Conservation (phyloP, 2,797 vertebrate genomes). For the Darevskia nairensis region DNA sequence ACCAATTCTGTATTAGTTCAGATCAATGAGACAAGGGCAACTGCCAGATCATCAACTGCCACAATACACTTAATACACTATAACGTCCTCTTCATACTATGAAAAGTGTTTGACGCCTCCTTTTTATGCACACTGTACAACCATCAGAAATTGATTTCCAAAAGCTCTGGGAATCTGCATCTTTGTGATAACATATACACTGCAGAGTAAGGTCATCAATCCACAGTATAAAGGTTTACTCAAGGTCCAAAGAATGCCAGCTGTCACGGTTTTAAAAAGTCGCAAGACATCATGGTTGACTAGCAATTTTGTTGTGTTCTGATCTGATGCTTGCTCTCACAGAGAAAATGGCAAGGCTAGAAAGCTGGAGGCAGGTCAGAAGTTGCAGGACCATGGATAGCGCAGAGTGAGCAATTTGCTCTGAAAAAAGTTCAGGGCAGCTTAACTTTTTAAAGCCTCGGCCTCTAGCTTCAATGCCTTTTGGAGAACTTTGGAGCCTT, state of each 20-base stretch:
- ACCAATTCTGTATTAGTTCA: conserved; percentile 2
- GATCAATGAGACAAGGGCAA: conserved; percentile 7
- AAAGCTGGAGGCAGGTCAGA: too few species aligned
- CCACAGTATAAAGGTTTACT: not conserved
- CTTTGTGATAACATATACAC: not conserved
- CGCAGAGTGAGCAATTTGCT: too few species aligned
- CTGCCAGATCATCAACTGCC: not conserved
- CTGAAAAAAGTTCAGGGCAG: too few species aligned
- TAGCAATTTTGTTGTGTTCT: not conserved
- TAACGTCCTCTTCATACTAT: not conserved
- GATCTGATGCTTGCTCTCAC: too few species aligned
- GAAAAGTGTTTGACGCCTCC: not conserved
- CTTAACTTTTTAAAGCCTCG: too few species aligned
- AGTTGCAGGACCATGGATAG: too few species aligned
- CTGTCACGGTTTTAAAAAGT: not conserved
- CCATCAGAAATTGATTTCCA: not conserved
- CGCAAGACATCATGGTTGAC: not conserved
- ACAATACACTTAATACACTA: not conserved
- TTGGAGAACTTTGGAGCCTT: too few species aligned
- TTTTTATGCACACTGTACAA: not conserved
- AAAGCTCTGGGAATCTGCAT: not conserved
- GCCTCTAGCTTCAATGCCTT: too few species aligned
- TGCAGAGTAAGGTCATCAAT: not conserved
- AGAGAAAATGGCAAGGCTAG: too few species aligned
- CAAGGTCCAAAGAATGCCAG: not conserved